Evolutionary conservation across 1,140 invertebrate species (phyloP), one percentile per base, ranked within the genome.

Genomic region (Solenopsis fugax): DNA sequence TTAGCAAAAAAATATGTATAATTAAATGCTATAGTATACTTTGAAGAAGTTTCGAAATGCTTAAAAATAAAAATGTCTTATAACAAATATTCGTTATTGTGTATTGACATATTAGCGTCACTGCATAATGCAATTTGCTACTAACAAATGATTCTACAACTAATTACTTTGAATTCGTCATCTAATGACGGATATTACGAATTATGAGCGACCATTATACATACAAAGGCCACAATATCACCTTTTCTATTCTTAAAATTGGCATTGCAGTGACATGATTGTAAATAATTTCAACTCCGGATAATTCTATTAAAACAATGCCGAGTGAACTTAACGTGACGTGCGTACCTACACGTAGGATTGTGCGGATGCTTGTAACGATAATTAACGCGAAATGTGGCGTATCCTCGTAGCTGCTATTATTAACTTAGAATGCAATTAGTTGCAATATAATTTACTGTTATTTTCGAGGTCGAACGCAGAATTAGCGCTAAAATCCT

Each of bases 381-480:
- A 56, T 81, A 54, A 72, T 81, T 56, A 50, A 18, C 50, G 48
- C 29, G 16, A 10, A 71, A 81, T 81, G 9, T 9, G 13, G 4
- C 18, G 21, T 62, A n/a, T 50, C 21, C 41, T 37, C 3, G 34
- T 45, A 24, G 29, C 54, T 16, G 24, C 24, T 72, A 21, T 73
- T 82, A 45, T 58, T 48, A 60, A 64, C 48, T 60, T 41, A 24
- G 34, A 41, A 50, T 4, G 34, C 78, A 29, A 81, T 45, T 24
- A 75, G 34, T 73, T 34, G 13, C 69, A 18, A 60, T 24, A 52
- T 60, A 75, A 84, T 62, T 82, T 67, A 16, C 72, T 84, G 41
- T 60, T 84, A 37, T 60, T 84, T 50, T 60, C 41, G 24, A 73
- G 54, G 62, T 13, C 34, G 48, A 29, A 29, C 18, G 41, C 16